Conservation (phyloP, 1,140 invertebrate genomes). For the Zaprionus africanus region DNA sequence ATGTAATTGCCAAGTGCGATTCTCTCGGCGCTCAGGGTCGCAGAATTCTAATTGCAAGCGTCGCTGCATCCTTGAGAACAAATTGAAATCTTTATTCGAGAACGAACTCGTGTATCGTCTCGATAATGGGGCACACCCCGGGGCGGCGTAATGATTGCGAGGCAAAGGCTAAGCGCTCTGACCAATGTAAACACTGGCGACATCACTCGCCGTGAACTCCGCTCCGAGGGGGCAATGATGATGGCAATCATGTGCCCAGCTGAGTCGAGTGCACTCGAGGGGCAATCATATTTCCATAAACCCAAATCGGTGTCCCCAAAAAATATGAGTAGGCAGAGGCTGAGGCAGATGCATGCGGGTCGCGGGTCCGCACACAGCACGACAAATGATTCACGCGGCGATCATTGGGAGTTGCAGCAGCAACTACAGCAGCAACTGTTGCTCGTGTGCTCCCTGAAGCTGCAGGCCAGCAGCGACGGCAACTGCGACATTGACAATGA, state of each 20-base stretch:
- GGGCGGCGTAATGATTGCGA: constrained; percentile 50
- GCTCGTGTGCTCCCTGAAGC: constrained; percentile 60
- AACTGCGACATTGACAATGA: constrained; percentile 77
- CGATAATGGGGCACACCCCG: constrained; percentile 64
- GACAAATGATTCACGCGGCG: constrained; percentile 77
- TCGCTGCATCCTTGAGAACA: constrained; percentile 65
- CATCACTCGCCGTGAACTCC: constrained; percentile 49
- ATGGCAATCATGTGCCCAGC: constrained; percentile 5
- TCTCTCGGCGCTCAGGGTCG: constrained; percentile 67
- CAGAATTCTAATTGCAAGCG: constrained; percentile 48
- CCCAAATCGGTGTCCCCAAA: constrained; percentile 35
- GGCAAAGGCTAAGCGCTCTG: constrained; percentile 56
- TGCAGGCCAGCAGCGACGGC: constrained; percentile 13
- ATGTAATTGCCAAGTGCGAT: constrained; percentile 55
- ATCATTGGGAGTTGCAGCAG: background rate
- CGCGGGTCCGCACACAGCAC: constrained; percentile 50
- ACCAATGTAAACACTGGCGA: constrained; percentile 72
- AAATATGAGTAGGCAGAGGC: constrained; percentile 15
- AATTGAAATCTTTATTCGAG: constrained; percentile 51
- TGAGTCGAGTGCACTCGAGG: constrained; percentile 8
- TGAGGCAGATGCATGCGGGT: constrained; percentile 24
- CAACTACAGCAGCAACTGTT: background rate
- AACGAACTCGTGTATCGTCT: constrained; percentile 60
- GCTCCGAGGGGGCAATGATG: constrained; percentile 29
- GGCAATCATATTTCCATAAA: constrained; percentile 66